Evolutionary conservation across 2,888 invertebrate genomes (phyloP), one percentile per base, ranked within the genome.

Genomic region (Ennomos erosarius): DNA sequence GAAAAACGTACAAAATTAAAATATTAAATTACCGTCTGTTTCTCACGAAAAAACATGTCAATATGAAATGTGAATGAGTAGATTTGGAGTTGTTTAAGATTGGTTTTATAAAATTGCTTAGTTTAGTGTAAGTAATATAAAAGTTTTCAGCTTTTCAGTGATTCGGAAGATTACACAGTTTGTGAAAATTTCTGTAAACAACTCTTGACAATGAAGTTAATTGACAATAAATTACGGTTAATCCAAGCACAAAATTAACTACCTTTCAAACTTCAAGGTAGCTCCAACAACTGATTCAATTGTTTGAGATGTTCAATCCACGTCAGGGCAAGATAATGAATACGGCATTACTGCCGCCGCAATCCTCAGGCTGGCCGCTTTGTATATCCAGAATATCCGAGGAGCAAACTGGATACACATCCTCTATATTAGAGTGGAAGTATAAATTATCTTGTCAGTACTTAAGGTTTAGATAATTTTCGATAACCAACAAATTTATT

Each of bases 371-470:
- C 62, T 55, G 64, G 66, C 53, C 67, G 57, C 59, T 64, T 70
- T 68, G 56, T 57, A 64, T 73, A 57, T 67, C 62, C 66, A 64
- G 64, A 65, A 64, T 69, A 69, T 72, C 65, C 63, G 59, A 45
- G 50, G 64, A 73, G 76, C 82, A 80, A 82, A 85, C 83, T 82
- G 77, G 75, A 75, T 78, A 79, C 74, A 76, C 68, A 73, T 74
- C 69, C 58, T 53, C 16, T 38, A 44, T 58, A 53, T 42, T 46
- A 12, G 35, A 46, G n/a, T 53, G 33, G 38, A 11, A 12, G 37
- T 42, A 35, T 26, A 26, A n/a, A n/a, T n/a, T n/a, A n/a, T n/a
- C n/a, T 49, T 49, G 34, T 26, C 52, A 53, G 53, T 53, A 52
- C 16, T 4, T 16, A 13, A 47, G 34, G 9, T 42, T 6, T 16